Evolutionary conservation across 2,888 invertebrate species (phyloP).

Genomic region (Ochropleura plecta): DNA sequence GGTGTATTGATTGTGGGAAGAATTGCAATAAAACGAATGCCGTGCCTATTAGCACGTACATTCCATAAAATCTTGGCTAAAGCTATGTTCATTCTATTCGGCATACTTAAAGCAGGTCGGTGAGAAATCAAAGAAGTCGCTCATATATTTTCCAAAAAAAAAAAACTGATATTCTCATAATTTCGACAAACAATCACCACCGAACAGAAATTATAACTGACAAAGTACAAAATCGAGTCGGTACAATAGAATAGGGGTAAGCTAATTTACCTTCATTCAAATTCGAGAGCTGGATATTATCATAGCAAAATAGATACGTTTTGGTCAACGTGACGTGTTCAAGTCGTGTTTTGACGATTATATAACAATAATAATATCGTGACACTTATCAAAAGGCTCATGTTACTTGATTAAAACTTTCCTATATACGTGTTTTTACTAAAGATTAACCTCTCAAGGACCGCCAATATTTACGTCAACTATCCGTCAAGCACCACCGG

Average conservation of each 20-base stretch:
- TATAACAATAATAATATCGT: conserved; percentile 27
- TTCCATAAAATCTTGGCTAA: conserved; percentile 11
- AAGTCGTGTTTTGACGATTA: conserved; percentile 27
- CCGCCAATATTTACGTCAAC: no score
- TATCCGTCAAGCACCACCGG: no score
- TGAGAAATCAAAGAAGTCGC: background rate
- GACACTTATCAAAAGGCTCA: conserved; percentile 23
- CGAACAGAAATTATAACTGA: conserved; percentile 18
- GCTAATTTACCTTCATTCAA: conserved; percentile 60
- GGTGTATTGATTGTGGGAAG: conserved; percentile 45
- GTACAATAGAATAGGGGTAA: conserved; percentile 36
- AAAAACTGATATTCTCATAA: background rate
- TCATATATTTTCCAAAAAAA: background rate
- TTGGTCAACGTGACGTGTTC: conserved; percentile 43
- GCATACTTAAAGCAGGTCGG: background rate
- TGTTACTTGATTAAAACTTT: conserved; percentile 40
- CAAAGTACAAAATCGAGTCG: conserved; percentile 27
- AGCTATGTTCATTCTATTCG: background rate
- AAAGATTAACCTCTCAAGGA: conserved; percentile 13
- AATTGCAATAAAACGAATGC: conserved; percentile 45
- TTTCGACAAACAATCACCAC: conserved; percentile 2
- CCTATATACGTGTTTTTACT: conserved; percentile 44
- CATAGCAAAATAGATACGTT: conserved; percentile 55
- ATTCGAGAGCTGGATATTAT: conserved; percentile 58
- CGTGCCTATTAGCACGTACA: conserved; percentile 29